Evolutionary conservation across 2,113 vertebrate species (phyloP), one percentile per base, ranked within the genome.

Genomic region (Thryonomys swinderianus): DNA sequence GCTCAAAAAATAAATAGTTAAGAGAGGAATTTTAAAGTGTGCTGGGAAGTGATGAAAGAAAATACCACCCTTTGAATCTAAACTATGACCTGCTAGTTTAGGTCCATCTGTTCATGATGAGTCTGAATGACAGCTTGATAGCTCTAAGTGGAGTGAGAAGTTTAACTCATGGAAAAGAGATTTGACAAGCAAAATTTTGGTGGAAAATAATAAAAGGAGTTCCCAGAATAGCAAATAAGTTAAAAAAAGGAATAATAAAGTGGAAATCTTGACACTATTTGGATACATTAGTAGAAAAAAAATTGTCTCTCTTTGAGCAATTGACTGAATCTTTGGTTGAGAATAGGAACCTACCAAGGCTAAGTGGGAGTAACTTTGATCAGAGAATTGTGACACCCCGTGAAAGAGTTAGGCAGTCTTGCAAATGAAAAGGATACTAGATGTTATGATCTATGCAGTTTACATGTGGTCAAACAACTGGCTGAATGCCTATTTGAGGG

Each of bases 31-130:
- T 85, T 94, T 69, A 73, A 64, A 78, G 51, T 42, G 14, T 10
- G 81, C 12, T 27, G 7, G 9, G 13, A 71, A 80, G 91, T 45
- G 66, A 20, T n/a, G 16, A 59, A 55, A 62, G 27, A 81, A 45
- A 94, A 80, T 69, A 34, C 3, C 62, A 86, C 62, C 20, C 83
- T 92, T 94, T 90, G 14, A 93, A 85, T 59, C 12, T 85, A 93
- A 95, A 84, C 8, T 16, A 57, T 32, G 4, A 67, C 27, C 17
- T 76, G 20, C 40, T 40, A 79, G 17, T 91, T 7, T 16, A 95
- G 66, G 10, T 32, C 59, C 21, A 1, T 32, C n/a, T n/a, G n/a
- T 59, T 69, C 71, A 9, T 61, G 0, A 71, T 23, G 10, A 1
- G n/a, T 51, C 40, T 64, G 57, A 62, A 80, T 42, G 59, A 17